A percentile compares a stretch with the other conserved stretches of the same genome.
phyloP scores from a whole-genome alignment of 2,888 invertebrate species.

The Lordiphosa andalusiaca region DNA sequence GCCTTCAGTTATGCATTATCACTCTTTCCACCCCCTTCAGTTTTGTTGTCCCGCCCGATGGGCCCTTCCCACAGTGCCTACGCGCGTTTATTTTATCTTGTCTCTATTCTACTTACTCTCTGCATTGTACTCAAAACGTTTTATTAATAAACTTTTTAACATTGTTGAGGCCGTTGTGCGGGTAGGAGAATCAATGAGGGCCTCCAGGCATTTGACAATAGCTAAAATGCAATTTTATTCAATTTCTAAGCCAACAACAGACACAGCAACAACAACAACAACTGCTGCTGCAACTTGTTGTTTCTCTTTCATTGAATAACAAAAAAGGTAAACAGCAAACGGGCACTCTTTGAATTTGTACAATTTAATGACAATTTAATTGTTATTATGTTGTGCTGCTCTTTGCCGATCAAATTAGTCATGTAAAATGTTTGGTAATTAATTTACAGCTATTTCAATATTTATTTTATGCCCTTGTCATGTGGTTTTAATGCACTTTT shows the following conservation, averaged over 20 bases:
- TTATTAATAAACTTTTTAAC: slow-evolving; percentile 58
- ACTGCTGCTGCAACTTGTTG: slow-evolving; percentile 1
- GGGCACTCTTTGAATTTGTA: slow-evolving; percentile 13
- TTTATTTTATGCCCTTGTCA: slow-evolving; percentile 26
- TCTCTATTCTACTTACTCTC: slow-evolving; percentile 25
- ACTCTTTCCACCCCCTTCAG: neutral
- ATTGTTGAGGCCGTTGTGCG: neutral
- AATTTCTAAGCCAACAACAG: slow-evolving; percentile 3
- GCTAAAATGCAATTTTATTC: slow-evolving; percentile 13
- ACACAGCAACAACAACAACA: too few species aligned
- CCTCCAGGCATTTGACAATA: slow-evolving; percentile 5
- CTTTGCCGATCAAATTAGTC: neutral
- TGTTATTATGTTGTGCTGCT: slow-evolving; percentile 20
- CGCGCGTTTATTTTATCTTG: slow-evolving; percentile 64
- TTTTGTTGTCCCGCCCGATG: neutral
- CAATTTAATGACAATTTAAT: slow-evolving; percentile 60
- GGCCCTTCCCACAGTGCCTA: slow-evolving; percentile 44
- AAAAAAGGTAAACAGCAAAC: slow-evolving; percentile 20
- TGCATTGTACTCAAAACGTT: slow-evolving; percentile 62
- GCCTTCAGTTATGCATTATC: neutral
- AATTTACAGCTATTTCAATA: slow-evolving; percentile 20
- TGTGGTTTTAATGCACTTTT: slow-evolving; percentile 46
- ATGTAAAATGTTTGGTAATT: slow-evolving; percentile 3
- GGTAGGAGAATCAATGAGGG: slow-evolving; percentile 1
- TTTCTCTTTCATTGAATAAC: slow-evolving; percentile 5